Evolutionary conservation across 2,888 invertebrate species (phyloP), one percentile per base, ranked within the genome.

Genomic region (Zelleria hepariella): DNA sequence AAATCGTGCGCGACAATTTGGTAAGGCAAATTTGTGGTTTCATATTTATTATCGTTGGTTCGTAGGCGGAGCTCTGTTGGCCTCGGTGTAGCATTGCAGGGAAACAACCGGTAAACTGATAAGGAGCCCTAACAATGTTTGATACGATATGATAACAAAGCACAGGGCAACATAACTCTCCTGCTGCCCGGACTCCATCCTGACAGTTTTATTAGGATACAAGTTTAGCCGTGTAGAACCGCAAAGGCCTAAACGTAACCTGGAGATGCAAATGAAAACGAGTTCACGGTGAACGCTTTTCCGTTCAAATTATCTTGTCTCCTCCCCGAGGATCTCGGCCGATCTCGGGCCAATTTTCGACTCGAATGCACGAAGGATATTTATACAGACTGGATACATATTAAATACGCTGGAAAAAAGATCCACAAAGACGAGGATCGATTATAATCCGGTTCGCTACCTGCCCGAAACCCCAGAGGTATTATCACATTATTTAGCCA

Each of bases 361-460:
- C 15, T 42, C 32, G 32, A 42, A 42, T 42, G 10, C 32, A 42
- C 32, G 32, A 42, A 42, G 32, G 15, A 42, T 42, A n/a, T n/a
- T n/a, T n/a, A n/a, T n/a, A 42, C 32, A 15, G 15, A 15, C 32
- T 42, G 32, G 15, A 42, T 42, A 42, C 32, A 42, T 1, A 42
- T 7, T 42, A 42, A 6, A 42, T 42, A 42, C 32, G 1, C 32
- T 10, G 32, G 32, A 42, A 42, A 42, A 42, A 42, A 15, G 32
- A 42, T 42, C 32, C 10, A 42, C 15, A 42, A 42, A 15, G 32
- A 42, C 32, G 24, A 67, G 74, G 71, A 73, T 76, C 75, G 74
- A 80, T 78, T 78, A 76, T 76, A 79, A 78, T 77, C 74, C 75
- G 73, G 73, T 72, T 74, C 71, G 71, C 81, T 84, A 81, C 84